Base-by-base conservation (phyloP, 2,113 vertebrate genomes). In the Sander lucioperca region DNA sequence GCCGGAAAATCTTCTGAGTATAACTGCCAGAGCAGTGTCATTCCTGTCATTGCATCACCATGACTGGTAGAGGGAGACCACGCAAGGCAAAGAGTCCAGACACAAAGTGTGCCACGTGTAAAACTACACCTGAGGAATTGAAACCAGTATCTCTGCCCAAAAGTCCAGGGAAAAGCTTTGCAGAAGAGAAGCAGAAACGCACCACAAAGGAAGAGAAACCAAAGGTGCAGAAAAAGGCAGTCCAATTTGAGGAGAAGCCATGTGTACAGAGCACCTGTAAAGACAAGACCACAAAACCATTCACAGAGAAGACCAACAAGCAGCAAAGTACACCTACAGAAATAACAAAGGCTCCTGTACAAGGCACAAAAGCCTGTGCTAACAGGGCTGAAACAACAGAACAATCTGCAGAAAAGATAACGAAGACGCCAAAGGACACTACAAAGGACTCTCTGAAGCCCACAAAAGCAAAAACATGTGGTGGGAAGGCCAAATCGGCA, bases 41-140 rank as follows among this genome's bases (percentile, higher is more conserved):
- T 58, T 84, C 2, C 16, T 57, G 2, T 56, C 33, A 82, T 21
- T 70, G 13, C 18, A 59, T 3, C 30, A 62, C 4, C 53, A 95
- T 94, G 94, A 48, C 79, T 68, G 66, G 57, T 0, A 88, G 74
- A 83, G 85, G 79, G 11, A 86, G 23, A 85, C 23, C 77, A 19
- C 53, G 10, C 18, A 76, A 74, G 25, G 51, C 23, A 25, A 63
- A 71, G 18, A 7, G 50, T 45, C 81, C 61, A 0, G 54, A 77
- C 1, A 19, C 70, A 12, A 14, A 59, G 10, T 0, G 1, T 48
- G 7, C n/a, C 21, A 59, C 47, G 13, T 12, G 43, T 6, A 69
- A 25, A 65, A 25, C 23, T 14, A 58, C 7, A 54, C 10, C 8
- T 10, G 19, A 62, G 21, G 59, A 66, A 56, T 8, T 11, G 0